phyloP scores from a whole-genome alignment of 2,888 invertebrate genomes.

The Rotaria magnacalcarata region DNA sequence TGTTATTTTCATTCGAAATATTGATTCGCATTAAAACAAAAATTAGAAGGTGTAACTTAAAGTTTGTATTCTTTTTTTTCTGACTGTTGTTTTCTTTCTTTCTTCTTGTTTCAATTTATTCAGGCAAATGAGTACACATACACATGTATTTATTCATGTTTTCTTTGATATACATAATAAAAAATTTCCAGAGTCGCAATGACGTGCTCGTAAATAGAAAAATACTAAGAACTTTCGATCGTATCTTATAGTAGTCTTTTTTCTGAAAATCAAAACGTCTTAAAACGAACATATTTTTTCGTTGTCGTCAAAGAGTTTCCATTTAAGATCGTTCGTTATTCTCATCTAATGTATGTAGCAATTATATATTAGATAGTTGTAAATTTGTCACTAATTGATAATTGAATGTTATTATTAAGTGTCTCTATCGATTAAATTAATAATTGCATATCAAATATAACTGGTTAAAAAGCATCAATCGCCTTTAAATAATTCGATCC shows the following conservation, averaged over 20 bases:
- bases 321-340: not conserved
- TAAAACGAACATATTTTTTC: not conserved
- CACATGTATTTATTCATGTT: not conserved
- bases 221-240: too few relatives aligned
- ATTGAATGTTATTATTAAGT: not conserved
- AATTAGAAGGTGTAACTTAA: not conserved
- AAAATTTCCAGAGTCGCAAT: not conserved
- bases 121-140: not conserved
- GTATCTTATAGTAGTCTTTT: too few relatives aligned
- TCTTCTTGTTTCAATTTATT: not conserved
- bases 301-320: not conserved
- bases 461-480: too few relatives aligned
- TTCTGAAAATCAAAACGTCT: not conserved
- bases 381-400: not conserved
- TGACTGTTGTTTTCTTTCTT: not conserved
- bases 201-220: too few relatives aligned
- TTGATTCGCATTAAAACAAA: not conserved
- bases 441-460: too few relatives aligned
- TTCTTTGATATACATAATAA: not conserved
- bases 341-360: not conserved
- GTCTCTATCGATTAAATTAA: too few relatives aligned
- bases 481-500: slow-evolving; percentile 10
- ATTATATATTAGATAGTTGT: not conserved
- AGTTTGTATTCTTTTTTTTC: not conserved
- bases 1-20: not conserved